phyloP scores from a whole-genome alignment of 2,888 invertebrate genomes.

The Erebia ligea region DNA sequence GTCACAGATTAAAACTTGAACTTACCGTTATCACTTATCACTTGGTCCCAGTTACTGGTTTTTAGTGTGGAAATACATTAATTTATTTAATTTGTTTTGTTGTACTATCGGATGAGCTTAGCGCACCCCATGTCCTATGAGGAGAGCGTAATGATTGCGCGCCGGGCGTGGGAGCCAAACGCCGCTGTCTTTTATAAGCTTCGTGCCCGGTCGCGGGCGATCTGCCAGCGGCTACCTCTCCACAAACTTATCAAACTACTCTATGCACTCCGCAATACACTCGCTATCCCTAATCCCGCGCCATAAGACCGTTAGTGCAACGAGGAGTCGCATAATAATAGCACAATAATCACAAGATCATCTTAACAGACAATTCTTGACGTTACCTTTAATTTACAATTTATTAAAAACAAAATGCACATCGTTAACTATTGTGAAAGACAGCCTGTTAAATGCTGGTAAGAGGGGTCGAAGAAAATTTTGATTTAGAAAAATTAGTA shows the following conservation, averaged over 20 bases:
- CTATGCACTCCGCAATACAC: slow-evolving; percentile 25
- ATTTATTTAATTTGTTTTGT: slow-evolving; percentile 56
- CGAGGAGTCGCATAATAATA: slow-evolving; percentile 7
- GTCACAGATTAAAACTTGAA: slow-evolving; percentile 58
- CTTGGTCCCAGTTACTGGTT: slow-evolving; percentile 78
- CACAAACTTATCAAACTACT: slow-evolving; percentile 44
- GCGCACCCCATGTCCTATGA: slow-evolving; percentile 83
- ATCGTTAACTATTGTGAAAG: slow-evolving; percentile 9
- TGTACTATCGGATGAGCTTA: slow-evolving; percentile 75
- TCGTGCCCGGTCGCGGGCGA: slow-evolving; percentile 70
- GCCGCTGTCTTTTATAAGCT: slow-evolving; percentile 80
- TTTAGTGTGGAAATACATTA: slow-evolving; percentile 48
- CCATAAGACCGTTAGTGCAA: slow-evolving; percentile 46
- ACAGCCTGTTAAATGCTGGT: not conserved
- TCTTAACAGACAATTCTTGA: slow-evolving; percentile 45
- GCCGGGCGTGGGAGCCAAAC: slow-evolving; percentile 74
- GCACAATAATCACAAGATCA: slow-evolving; percentile 41
- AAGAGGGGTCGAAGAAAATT: not conserved
- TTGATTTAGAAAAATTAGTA: too few species aligned
- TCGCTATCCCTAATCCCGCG: slow-evolving; percentile 43
- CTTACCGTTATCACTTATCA: slow-evolving; percentile 82
- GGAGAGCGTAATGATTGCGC: slow-evolving; percentile 76
- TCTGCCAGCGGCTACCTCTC: slow-evolving; percentile 61
- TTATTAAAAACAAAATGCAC: slow-evolving; percentile 52
- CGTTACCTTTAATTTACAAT: slow-evolving; percentile 60